These are phyloP conservation scores for Aphelenchoides fujianensis DNA, from an alignment of 1,140 invertebrate species.

Conservation along the genomic window DNA sequence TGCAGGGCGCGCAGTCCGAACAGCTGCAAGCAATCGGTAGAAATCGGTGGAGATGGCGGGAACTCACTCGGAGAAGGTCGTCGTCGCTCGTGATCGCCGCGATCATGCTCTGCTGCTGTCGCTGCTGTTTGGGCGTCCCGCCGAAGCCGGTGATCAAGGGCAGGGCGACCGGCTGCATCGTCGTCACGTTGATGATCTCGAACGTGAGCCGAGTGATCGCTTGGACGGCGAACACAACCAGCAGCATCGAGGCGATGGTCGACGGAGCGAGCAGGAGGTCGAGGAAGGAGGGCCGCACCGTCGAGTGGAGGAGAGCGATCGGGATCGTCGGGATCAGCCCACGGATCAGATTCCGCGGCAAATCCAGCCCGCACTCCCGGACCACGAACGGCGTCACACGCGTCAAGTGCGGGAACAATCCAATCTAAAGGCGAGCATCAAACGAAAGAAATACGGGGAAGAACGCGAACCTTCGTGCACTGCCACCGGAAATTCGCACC, in stretches of 20 bases:
- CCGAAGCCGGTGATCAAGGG: neutral
- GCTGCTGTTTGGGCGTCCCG: neutral
- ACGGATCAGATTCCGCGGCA: neutral
- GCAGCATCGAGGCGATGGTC: neutral
- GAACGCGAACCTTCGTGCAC: neutral
- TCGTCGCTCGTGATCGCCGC: conserved; percentile 5
- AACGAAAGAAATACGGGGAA: neutral
- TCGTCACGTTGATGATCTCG: conserved; percentile 6
- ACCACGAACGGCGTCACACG: neutral
- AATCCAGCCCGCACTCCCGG: neutral
- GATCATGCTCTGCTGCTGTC: neutral
- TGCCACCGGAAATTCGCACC: conserved; percentile 18
- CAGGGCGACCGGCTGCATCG: conserved; percentile 13
- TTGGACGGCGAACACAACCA: neutral
- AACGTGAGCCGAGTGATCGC: neutral
- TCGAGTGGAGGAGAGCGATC: neutral
- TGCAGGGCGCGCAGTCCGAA: conserved; percentile 10
- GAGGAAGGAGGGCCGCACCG: neutral
- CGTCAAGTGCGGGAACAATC: neutral
- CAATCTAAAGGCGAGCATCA: neutral
- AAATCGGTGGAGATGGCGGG: neutral
- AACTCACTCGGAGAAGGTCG: conserved; percentile 8
- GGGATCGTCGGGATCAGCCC: neutral
- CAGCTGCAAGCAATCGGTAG: neutral
- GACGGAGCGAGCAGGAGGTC: neutral